These are phyloP conservation scores for Lanistes nyassanus DNA, from an alignment of 1,140 invertebrate genomes.

Conservation along the genomic window DNA sequence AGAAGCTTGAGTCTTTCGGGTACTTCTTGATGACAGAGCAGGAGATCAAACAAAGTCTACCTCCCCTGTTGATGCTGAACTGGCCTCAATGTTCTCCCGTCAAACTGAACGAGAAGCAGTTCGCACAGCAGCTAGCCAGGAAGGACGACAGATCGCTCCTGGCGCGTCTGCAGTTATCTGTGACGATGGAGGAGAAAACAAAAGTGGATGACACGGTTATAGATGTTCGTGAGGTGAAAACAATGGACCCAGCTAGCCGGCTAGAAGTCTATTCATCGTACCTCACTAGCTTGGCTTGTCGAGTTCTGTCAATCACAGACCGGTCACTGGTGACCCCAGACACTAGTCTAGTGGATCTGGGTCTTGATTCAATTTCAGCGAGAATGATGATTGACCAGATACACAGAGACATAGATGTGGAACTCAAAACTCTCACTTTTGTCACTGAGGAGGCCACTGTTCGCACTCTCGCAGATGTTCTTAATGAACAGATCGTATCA, in stretches of 20 bases:
- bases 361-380: constrained; percentile 29
- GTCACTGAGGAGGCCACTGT: constrained; percentile 17
- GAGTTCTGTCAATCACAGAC: constrained; percentile 6
- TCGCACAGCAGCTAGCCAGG: neutral
- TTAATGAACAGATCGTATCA: neutral
- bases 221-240: neutral
- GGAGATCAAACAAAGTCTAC: constrained; percentile 29
- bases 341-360: constrained; percentile 8
- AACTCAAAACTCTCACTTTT: constrained; percentile 21
- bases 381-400: constrained; percentile 28
- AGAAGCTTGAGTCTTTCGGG: constrained; percentile 17
- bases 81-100: constrained; percentile 13
- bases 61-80: constrained; percentile 10
- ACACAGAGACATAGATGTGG: constrained; percentile 16
- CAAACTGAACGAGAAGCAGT: constrained; percentile 18
- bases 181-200: neutral
- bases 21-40: constrained; percentile 10
- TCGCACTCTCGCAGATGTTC: constrained; percentile 3
- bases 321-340: neutral
- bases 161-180: neutral
- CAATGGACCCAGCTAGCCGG: neutral
- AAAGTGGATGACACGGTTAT: neutral
- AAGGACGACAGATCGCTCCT: neutral
- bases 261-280: neutral
- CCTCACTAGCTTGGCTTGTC: neutral